Base-by-base conservation (phyloP, 2,797 vertebrate species). In the Paratrypauchen microcephalus region DNA sequence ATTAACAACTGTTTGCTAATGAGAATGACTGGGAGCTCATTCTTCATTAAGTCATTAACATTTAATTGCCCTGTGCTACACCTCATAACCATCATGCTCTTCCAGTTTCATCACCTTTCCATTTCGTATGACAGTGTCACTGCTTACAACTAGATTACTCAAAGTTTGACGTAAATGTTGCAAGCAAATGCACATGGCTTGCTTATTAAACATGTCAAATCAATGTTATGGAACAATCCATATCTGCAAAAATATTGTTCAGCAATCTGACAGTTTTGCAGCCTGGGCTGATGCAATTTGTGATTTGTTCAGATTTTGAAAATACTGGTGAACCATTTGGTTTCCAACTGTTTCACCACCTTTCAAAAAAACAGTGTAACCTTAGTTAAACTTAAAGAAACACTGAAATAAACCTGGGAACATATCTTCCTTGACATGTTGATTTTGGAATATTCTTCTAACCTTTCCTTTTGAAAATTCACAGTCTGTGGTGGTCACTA, bases 41-140 rank as follows among this genome's bases (percentile, higher is more conserved):
- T 85, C 84, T 82, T 90, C 86, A 89, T 87, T 81, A 86, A 74
- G 81, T 89, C 84, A 84, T 88, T 88, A 89, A 79, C 83, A 78
- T 86, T 88, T 86, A 83, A 91, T 88, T 86, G 72, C 82, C 83
- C 83, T 45, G 66, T 81, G 86, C 82, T 84, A 86, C 87, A 89
- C 83, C 84, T 87, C 87, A 86, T 86, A 86, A 84, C 81, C 74
- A 83, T 86, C 62, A 26, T 11, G 32, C 86, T 83, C 69, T 41
- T 66, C 57, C 60, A 23, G 65, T 86, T 85, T 85, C 87, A 89
- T 85, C 71, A 70, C 64, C 74, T 82, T 77, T 83, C 86, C 77
- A 72, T 82, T 85, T 81, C 65, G 70, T 69, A 47, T 66, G 62
- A 2, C 72, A 68, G 36, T 21, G 28, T 81, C 60, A 61, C 26